Conservation (phyloP, 2,113 vertebrate species). For the Lathamus discolor region DNA sequence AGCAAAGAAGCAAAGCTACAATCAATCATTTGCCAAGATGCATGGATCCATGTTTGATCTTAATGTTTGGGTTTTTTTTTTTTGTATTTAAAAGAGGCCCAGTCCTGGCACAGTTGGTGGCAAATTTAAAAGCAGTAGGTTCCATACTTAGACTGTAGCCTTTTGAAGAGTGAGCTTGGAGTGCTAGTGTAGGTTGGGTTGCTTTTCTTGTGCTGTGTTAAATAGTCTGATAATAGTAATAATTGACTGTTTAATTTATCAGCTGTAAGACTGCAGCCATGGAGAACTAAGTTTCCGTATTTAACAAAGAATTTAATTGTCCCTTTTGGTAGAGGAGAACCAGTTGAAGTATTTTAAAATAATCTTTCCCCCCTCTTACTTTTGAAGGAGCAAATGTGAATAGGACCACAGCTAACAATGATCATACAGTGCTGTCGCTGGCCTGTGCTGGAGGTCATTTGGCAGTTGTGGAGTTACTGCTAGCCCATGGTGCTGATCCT, state of each 20-base stretch:
- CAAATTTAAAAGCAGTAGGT: not conserved
- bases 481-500: slow-evolving; percentile 97
- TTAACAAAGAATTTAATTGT: not conserved
- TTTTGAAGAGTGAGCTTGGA: not conserved
- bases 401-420: slow-evolving; percentile 96
- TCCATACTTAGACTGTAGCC: rapidly evolving
- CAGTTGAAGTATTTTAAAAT: not conserved
- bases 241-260: not conserved
- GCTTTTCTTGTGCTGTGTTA: not conserved
- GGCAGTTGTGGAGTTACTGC: slow-evolving; percentile 94
- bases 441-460: slow-evolving; percentile 97
- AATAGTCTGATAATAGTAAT: not conserved
- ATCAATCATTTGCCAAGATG: not conserved
- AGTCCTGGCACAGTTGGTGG: not conserved
- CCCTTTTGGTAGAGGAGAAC: not conserved
- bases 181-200: not conserved
- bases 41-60: not conserved
- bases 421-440: slow-evolving; percentile 96
- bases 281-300: rapidly evolving
- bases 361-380: not conserved
- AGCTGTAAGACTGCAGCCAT: not conserved
- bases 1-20: not conserved
- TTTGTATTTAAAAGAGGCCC: not conserved
- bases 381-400: slow-evolving; percentile 94
- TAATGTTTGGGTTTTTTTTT: rapidly evolving